Evolutionary conservation across 1,140 invertebrate species (phyloP).

Genomic region (Trichonephila clavata): DNA sequence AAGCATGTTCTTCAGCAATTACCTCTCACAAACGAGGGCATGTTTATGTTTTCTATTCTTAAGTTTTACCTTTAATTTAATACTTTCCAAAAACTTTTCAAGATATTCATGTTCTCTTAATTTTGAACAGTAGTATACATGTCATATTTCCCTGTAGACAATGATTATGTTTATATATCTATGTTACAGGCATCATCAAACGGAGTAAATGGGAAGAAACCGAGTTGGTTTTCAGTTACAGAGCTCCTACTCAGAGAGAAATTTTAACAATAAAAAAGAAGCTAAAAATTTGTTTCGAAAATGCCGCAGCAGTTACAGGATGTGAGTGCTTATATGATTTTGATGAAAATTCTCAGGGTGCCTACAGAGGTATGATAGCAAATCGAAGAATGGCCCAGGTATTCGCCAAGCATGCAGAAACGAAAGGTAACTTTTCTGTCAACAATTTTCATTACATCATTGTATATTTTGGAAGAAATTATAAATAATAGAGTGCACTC

Average conservation of each 20-base stretch:
- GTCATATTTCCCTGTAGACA: neutral
- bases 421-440: conserved; percentile 49
- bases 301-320: conserved; percentile 80
- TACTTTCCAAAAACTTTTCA: too few relatives aligned
- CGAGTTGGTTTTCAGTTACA: conserved; percentile 79
- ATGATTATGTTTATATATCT: neutral
- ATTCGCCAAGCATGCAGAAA: conserved; percentile 72
- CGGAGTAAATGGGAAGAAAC: conserved; percentile 81
- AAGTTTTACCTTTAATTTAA: too few relatives aligned
- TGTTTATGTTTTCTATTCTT: too few relatives aligned
- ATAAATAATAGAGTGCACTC: too few relatives aligned
- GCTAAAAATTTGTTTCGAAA: conserved; percentile 79
- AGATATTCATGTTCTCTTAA: too few relatives aligned
- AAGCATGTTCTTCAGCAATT: too few relatives aligned
- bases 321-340: conserved; percentile 76
- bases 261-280: conserved; percentile 79
- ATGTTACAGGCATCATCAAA: conserved; percentile 77
- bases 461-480: too few relatives aligned
- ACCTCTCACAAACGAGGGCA: too few relatives aligned
- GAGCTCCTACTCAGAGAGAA: conserved; percentile 80
- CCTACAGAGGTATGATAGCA: conserved; percentile 50
- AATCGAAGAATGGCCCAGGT: conserved; percentile 57
- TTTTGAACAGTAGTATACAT: neutral
- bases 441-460: too few relatives aligned
- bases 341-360: neutral